Base-by-base conservation (phyloP, 2,888 invertebrate species). In the Didymodactylos carnosus region DNA sequence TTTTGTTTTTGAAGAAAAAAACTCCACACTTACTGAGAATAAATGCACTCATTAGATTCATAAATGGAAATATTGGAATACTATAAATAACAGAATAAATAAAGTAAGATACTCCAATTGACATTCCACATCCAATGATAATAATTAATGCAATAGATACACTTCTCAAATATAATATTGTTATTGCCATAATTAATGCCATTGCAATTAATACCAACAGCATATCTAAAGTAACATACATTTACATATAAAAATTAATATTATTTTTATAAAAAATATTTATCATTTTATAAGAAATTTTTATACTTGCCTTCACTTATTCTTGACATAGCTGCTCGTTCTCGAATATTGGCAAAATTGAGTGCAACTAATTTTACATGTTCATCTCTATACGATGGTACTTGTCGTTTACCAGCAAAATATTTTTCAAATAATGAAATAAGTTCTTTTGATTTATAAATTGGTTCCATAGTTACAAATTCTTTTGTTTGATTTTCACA, bases 61-160 rank as follows among this genome's bases (percentile, higher is more conserved):
- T 93, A 84, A 94, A 97, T 11, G 97, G 97, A 84, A 97, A 97
- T 84, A 93, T 94, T 70, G 87, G 86, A 78, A 95, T 88, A 80
- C 89, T 79, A 82, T 91, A 90, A 77, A 94, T 88, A 80, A 91
- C 86, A 16, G 62, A 71, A 71, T 73, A 71, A 35, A 70, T 27
- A 69, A 71, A 69, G 69, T 76, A 78, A 13, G 77, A 75, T 4
- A 76, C 39, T 14, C 73, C 73, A 72, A 77, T 71, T 39, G 77
- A 75, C 16, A 77, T 69, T 14, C 46, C 53, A 23, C 75, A 75
- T 27, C 75, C 70, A 10, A 75, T 5, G n/a, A 74, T 49, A 16
- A 75, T 76, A 11, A 75, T 75, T 10, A 77, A 69, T 14, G 73
- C 72, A 8, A 77, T 71, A 16, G 71, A 19, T 14, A 75, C 29